Base-by-base conservation (phyloP, 2,888 invertebrate genomes). In the Galerucella pusilla region DNA sequence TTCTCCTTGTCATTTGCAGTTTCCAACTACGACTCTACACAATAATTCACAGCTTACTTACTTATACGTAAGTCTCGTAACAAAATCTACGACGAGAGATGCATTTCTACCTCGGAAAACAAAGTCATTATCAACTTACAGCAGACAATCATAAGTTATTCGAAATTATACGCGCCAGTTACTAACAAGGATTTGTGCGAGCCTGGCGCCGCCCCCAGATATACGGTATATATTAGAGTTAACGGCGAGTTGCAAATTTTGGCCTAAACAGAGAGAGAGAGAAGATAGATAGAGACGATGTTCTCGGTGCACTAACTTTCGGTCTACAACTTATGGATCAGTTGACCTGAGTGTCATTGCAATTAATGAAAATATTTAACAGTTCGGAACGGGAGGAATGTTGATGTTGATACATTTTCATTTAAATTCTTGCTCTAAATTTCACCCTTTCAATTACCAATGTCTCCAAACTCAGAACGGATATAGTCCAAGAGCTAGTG, bases 121-220 rank as follows among this genome's bases (percentile, higher is more conserved):
- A 84, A 74, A 83, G 83, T 83, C 83, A 83, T 84, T 84, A 84
- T 80, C 79, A 80, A 84, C 80, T 84, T 83, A 80, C 80, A 77
- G 80, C 81, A 84, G 83, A 84, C 84, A 83, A 83, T 83, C 83
- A 82, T 84, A 84, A 83, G 82, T 83, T 83, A 83, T 78, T 77
- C 80, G 75, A 82, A 83, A 82, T 82, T 82, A 82, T 80, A 80
- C 78, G 79, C 80, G 79, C 80, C 78, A 78, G 77, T 75, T 80
- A 78, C 82, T 81, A 82, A 82, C 82, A 76, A 80, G 82, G 80
- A 82, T 82, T 81, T 81, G 81, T 80, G 70, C 64, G 73, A 59
- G 71, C 59, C 65, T 68, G 67, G 71, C 66, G 73, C 77, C 79
- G 73, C 77, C 79, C 76, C 71, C 72, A 68, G 77, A 70, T 77